Evolutionary conservation across 1,140 invertebrate genomes (phyloP).

Genomic region (Centruroides vittatus): DNA sequence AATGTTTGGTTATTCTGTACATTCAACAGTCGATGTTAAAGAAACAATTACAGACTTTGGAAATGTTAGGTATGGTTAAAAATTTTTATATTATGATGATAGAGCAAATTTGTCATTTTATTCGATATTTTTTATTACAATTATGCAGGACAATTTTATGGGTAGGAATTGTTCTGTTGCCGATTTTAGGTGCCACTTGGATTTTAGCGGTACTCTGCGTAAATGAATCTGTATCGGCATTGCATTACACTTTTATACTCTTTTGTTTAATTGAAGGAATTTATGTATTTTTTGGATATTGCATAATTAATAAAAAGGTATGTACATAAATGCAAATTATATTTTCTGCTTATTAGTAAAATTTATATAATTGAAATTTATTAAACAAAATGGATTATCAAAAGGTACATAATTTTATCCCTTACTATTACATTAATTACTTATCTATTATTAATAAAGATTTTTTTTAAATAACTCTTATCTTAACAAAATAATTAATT

Average conservation of each 20-base stretch:
- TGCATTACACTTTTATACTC: constrained; percentile 55
- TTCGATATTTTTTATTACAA: neutral
- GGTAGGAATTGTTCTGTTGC: constrained; percentile 63
- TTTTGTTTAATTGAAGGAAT: constrained; percentile 49
- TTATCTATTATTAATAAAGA: no score
- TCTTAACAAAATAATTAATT: no score
- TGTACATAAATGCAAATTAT: constrained; percentile 26
- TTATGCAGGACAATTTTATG: constrained; percentile 56
- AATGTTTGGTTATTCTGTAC: constrained; percentile 63
- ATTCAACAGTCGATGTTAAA: constrained; percentile 76
- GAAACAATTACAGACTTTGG: constrained; percentile 79
- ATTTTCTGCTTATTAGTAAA: no score
- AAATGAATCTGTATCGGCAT: constrained; percentile 52
- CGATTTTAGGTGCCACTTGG: constrained; percentile 64
- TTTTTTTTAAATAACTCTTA: no score
- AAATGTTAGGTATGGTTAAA: constrained; percentile 48
- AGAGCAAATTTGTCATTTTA: no score
- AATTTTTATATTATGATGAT: no score
- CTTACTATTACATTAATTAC: no score
- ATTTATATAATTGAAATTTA: no score
- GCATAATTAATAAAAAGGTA: constrained; percentile 62
- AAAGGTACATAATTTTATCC: no score
- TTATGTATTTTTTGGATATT: constrained; percentile 66
- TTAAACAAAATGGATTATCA: no score
- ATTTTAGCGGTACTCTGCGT: constrained; percentile 64